Evolutionary conservation across 2,113 vertebrate species (phyloP), one percentile per base, ranked within the genome.

Genomic region (Hypanus sabinus): DNA sequence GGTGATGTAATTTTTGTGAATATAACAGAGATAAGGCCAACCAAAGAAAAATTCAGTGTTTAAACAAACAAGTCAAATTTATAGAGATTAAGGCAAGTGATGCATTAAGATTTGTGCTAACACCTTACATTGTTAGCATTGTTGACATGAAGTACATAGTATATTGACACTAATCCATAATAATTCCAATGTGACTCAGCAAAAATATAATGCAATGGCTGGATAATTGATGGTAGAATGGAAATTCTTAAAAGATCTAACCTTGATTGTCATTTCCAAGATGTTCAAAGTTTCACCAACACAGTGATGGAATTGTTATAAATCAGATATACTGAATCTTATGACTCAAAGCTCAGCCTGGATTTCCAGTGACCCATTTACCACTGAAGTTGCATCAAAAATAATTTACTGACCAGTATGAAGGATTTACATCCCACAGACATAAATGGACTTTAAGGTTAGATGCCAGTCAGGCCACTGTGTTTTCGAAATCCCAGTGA

Each of bases 361-460:
- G 46, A 85, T 38, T 46, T 55, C 46, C 81, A 57, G 27, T 85
- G 46, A 2, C 81, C 7, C 22, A 24, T 85, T 38, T 27, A 11
- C 81, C 46, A 27, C 46, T 85, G 38, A 22, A 85, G 38, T 55
- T 4, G 22, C 46, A 57, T 24, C 24, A 16, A 22, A 46, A 46
- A 57, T 85, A 27, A 12, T 80, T 16, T 38, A 16, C 9, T 6
- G 33, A 10, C 46, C 46, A 46, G 46, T 46, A 46, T 46, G 46
- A 46, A 46, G 46, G 46, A 95, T 95, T 90, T 94, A 94, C 94
- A 94, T 87, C 55, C 94, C 33, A 88, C 16, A 95, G 87, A 94
- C 71, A 95, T 94, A 95, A 55, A 18, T 55, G 0, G 3, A 81
- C 65, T 94, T 94, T 83, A 24, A 46, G 85, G 36, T 55, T 94